Percentiles rank a stretch among this genome's conserved stretches.
phyloP scores from a whole-genome alignment of 2,113 vertebrate genomes.

The Neoarius graeffei region DNA sequence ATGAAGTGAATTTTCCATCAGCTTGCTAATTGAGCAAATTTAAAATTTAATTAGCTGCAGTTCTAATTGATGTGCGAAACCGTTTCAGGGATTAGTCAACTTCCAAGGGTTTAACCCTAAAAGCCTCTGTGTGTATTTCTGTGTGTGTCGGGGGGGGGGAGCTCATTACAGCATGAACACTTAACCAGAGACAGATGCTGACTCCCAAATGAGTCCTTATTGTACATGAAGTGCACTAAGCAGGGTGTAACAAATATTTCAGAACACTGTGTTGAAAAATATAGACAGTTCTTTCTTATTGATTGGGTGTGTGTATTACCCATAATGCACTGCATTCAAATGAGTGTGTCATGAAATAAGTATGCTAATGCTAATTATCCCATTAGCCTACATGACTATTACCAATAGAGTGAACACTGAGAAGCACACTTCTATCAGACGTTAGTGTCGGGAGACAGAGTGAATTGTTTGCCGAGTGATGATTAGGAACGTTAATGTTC shows the following conservation, averaged over 20 bases:
- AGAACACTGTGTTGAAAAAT: background rate
- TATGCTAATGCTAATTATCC: background rate
- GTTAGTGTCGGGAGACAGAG: background rate
- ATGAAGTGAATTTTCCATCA: slow-evolving; percentile 19
- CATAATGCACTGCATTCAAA: background rate
- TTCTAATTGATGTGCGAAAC: background rate
- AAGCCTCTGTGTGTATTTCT: background rate
- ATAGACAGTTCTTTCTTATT: background rate
- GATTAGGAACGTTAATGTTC: background rate
- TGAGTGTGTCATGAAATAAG: background rate
- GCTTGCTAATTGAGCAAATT: background rate
- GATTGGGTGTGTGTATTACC: background rate
- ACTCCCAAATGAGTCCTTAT: background rate
- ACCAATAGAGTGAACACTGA: background rate
- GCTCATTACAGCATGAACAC: background rate
- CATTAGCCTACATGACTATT: background rate
- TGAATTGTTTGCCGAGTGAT: background rate
- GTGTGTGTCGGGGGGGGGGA: too few relatives aligned
- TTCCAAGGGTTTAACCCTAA: background rate
- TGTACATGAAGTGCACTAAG: background rate
- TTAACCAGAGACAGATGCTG: background rate
- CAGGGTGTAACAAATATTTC: background rate
- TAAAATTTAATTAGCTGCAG: slow-evolving; percentile 10
- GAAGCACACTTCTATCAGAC: background rate
- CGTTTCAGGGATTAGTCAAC: slow-evolving; percentile 7